Percentiles rank a stretch among this genome's conserved stretches.
Conservation (phyloP, 2,888 invertebrate genomes). For the Pristionchus maxplancki region DNA sequence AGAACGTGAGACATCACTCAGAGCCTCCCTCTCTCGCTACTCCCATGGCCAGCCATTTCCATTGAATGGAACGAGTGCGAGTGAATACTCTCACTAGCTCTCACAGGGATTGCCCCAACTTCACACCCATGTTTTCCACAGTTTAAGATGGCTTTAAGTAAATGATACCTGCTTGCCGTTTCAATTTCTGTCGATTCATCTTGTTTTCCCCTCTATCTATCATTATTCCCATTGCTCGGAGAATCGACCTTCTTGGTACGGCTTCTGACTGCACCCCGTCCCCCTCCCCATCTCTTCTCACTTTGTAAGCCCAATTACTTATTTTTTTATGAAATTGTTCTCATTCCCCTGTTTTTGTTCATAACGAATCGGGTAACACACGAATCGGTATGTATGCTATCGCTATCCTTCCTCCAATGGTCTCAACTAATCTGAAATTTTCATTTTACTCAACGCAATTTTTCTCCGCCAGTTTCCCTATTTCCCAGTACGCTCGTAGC, state of each 20-base stretch:
- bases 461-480: neutral
- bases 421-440: neutral
- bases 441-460: neutral
- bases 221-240: neutral
- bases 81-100: neutral
- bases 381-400: conserved; percentile 32
- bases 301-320: neutral
- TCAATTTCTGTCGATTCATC: neutral
- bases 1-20: neutral
- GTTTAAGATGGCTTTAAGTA: neutral
- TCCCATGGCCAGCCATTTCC: conserved; percentile 27
- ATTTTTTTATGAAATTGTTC: neutral
- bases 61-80: neutral
- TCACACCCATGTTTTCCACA: neutral
- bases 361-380: conserved; percentile 6
- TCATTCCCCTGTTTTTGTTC: neutral
- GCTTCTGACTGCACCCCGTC: neutral
- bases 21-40: conserved; percentile 19
- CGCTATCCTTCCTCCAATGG: neutral
- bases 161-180: neutral
- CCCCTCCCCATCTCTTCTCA: neutral
- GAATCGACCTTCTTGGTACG: neutral
- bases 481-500: conserved; percentile 20
- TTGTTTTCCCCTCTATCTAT: neutral
- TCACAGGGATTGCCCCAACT: neutral